A percentile compares a stretch with the other conserved stretches of the same genome.
phyloP scores from a whole-genome alignment of 2,888 invertebrate species.

The Taphrorychus bicolor region DNA sequence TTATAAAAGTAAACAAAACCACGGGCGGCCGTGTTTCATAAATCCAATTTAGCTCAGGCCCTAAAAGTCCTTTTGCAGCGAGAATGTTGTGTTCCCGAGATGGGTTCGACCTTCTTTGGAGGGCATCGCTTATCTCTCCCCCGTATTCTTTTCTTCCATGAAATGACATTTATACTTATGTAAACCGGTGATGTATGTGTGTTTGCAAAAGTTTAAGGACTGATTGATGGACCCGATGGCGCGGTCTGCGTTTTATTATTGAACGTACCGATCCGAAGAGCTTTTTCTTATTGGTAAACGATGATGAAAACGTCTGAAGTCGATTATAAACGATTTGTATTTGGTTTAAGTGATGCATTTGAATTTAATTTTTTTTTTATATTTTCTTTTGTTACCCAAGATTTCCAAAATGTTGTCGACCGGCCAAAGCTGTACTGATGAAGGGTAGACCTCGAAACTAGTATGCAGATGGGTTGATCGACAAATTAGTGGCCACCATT shows the following conservation, averaged over 20 bases:
- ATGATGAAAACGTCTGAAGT: not conserved
- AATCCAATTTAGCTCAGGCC: constrained; percentile 18
- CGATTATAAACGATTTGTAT: too few relatives aligned
- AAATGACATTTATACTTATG: constrained; percentile 16
- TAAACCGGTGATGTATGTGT: constrained; percentile 9
- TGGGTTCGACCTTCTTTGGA: constrained; percentile 6
- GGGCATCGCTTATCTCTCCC: constrained; percentile 17
- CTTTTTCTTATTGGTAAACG: not conserved
- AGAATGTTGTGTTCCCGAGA: constrained; percentile 14
- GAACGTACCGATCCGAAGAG: constrained; percentile 9
- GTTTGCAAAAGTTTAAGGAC: constrained; percentile 20
- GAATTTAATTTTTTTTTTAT: too few relatives aligned
- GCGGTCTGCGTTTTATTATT: not conserved
- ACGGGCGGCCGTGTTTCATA: constrained; percentile 2
- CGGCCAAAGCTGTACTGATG: too few relatives aligned
- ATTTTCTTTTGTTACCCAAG: too few relatives aligned
- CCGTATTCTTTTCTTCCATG: constrained; percentile 15
- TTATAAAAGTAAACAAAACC: not conserved
- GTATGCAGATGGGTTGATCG: too few relatives aligned
- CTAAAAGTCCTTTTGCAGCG: constrained; percentile 20
- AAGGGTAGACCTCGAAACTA: too few relatives aligned
- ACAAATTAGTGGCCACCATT: too few relatives aligned
- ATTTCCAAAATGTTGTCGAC: too few relatives aligned
- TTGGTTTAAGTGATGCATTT: too few relatives aligned
- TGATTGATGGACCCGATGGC: constrained; percentile 20